Conservation (phyloP, 2,888 invertebrate species). For the Polydrusus pterygomalis region DNA sequence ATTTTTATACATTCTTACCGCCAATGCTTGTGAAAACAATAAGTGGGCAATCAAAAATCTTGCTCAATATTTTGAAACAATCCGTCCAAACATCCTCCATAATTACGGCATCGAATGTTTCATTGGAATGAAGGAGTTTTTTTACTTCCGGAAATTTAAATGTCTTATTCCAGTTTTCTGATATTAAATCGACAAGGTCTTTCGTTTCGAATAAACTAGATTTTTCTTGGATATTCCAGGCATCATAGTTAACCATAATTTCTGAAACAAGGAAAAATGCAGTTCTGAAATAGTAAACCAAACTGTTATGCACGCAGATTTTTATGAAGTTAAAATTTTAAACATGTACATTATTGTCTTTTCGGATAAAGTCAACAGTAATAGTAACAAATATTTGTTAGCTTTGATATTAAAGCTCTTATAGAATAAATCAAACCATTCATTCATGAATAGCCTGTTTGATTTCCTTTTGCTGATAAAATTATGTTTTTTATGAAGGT, state of each 20-base stretch:
- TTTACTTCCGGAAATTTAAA: conserved; percentile 41
- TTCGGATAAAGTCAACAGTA: too few species aligned
- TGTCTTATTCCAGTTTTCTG: conserved; percentile 1
- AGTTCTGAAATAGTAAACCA: too few species aligned
- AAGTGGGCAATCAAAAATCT: conserved; percentile 30
- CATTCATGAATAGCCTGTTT: too few species aligned
- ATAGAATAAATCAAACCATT: too few species aligned
- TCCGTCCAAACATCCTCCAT: conserved; percentile 41
- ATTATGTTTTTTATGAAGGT: too few species aligned
- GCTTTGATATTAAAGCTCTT: too few species aligned
- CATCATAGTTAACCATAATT: neutral
- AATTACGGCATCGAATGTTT: conserved; percentile 39
- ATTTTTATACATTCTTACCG: neutral
- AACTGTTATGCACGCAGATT: too few species aligned
- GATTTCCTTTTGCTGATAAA: too few species aligned
- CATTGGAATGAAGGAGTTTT: conserved; percentile 21
- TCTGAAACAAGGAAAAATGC: neutral
- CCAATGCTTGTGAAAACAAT: conserved; percentile 57
- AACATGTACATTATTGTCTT: too few species aligned
- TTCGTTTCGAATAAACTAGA: neutral
- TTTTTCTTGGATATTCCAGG: conserved; percentile 2
- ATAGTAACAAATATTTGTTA: too few species aligned
- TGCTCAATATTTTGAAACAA: conserved; percentile 17
- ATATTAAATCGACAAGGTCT: neutral
- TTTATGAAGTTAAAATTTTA: too few species aligned